Conservation (phyloP, 2,113 vertebrate genomes). For the Gavia stellata region DNA sequence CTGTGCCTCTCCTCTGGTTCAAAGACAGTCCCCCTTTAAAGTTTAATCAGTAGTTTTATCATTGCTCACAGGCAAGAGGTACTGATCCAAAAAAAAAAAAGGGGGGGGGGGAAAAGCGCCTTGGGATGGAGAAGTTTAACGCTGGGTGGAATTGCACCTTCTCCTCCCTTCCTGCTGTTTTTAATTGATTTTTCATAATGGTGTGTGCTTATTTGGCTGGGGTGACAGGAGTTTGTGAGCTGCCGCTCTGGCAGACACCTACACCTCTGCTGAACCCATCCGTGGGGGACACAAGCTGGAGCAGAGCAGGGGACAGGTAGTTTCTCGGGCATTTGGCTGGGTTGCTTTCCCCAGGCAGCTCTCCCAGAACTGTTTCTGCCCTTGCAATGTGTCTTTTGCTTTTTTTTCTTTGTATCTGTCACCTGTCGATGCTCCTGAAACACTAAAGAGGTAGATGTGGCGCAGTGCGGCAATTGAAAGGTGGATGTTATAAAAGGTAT, state of each 20-base stretch:
- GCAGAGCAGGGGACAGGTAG: not conserved
- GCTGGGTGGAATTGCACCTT: not conserved
- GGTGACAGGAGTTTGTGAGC: not conserved
- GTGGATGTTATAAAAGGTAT: not conserved
- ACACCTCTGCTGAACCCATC: not conserved
- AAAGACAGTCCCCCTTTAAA: constrained; percentile 50
- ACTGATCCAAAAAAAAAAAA: not conserved
- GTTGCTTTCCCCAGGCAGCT: not conserved
- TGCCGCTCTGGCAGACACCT: not conserved
- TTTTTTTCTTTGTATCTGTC: too few species aligned
- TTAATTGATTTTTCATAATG: not conserved
- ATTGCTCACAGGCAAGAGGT: constrained; percentile 18
- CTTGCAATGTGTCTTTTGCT: not conserved
- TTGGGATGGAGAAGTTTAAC: not conserved
- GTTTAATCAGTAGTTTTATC: constrained; percentile 45
- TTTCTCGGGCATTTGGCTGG: not conserved
- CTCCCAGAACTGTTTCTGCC: not conserved
- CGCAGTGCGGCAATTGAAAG: not conserved
- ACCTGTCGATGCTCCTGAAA: not conserved
- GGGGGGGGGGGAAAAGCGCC: not conserved
- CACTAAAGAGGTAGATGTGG: too few species aligned
- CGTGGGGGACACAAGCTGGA: not conserved
- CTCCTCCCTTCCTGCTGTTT: not conserved
- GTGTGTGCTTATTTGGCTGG: not conserved
- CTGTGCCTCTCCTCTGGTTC: constrained; percentile 39